These are phyloP conservation scores for Glossophaga mutica DNA, from an alignment of 2,797 vertebrate species.

Conservation along the genomic window DNA sequence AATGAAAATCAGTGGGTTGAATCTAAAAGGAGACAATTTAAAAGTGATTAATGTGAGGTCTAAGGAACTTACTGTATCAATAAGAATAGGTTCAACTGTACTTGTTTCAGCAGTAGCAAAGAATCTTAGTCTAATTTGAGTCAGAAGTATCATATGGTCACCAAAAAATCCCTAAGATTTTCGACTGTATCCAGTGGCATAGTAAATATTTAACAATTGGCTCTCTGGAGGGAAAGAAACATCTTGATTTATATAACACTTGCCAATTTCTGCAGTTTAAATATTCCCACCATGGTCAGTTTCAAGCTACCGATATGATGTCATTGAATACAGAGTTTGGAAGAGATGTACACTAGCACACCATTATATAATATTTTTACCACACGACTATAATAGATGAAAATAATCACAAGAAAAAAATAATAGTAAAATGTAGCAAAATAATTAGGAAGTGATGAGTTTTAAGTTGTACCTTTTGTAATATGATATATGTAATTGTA, in stretches of 20 bases:
- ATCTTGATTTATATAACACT: neutral
- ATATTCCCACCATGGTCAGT: neutral
- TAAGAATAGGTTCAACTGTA: neutral
- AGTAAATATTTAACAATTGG: neutral
- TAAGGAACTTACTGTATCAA: neutral
- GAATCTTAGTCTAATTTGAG: neutral
- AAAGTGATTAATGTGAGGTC: neutral
- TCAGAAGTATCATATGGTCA: neutral
- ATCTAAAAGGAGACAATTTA: slow-evolving; percentile 4
- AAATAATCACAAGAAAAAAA: neutral
- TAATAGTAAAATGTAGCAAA: neutral
- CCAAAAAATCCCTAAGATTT: neutral
- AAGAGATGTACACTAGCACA: neutral
- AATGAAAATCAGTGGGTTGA: neutral
- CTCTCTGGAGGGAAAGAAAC: neutral
- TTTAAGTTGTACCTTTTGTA: neutral
- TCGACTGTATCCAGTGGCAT: neutral
- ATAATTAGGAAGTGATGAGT: neutral
- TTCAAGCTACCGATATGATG: neutral
- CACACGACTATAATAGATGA: neutral
- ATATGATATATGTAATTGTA: neutral
- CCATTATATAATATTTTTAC: neutral
- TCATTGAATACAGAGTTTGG: neutral
- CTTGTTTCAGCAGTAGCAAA: neutral
- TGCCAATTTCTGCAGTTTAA: neutral